These are phyloP conservation scores for Aleiodes alternator DNA, from an alignment of 2,888 invertebrate genomes.

Conservation along the genomic window DNA sequence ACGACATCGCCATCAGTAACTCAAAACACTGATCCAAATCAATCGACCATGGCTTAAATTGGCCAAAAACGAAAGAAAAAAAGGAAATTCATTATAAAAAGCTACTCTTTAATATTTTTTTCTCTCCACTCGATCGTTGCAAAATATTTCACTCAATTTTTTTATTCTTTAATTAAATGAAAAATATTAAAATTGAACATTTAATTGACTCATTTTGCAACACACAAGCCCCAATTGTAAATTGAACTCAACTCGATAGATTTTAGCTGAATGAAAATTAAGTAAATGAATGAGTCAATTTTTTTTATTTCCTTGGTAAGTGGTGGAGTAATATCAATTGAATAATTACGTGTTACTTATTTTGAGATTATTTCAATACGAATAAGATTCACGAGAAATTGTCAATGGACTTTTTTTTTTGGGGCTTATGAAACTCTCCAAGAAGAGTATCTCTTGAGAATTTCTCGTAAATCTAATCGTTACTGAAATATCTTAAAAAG, in stretches of 20 bases:
- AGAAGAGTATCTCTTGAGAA: too few relatives aligned
- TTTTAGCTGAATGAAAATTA: conserved; percentile 46
- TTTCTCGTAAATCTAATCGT: too few relatives aligned
- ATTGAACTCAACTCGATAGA: conserved; percentile 59
- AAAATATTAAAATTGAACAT: conserved; percentile 25
- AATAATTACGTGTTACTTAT: too few relatives aligned
- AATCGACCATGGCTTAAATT: conserved; percentile 74
- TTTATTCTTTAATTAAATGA: conserved; percentile 23
- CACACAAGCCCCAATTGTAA: conserved; percentile 67
- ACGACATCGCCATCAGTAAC: conserved; percentile 69
- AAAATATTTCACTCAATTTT: conserved; percentile 14
- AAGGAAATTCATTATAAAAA: conserved; percentile 33
- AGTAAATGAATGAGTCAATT: conserved; percentile 3
- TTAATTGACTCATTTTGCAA: conserved; percentile 53
- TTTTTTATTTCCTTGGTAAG: background rate
- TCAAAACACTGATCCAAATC: conserved; percentile 72
- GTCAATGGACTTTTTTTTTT: too few relatives aligned
- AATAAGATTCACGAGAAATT: too few relatives aligned
- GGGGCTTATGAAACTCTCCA: too few relatives aligned
- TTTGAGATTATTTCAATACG: too few relatives aligned
- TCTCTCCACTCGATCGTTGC: conserved; percentile 27
- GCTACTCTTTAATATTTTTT: conserved; percentile 30
- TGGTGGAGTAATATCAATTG: background rate
- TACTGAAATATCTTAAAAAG: too few relatives aligned
- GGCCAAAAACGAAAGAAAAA: conserved; percentile 5